A percentile compares a stretch with the other conserved stretches of the same genome.
These are phyloP conservation scores for Elmis aenea DNA, from an alignment of 2,888 invertebrate genomes.

Conservation along the genomic window DNA sequence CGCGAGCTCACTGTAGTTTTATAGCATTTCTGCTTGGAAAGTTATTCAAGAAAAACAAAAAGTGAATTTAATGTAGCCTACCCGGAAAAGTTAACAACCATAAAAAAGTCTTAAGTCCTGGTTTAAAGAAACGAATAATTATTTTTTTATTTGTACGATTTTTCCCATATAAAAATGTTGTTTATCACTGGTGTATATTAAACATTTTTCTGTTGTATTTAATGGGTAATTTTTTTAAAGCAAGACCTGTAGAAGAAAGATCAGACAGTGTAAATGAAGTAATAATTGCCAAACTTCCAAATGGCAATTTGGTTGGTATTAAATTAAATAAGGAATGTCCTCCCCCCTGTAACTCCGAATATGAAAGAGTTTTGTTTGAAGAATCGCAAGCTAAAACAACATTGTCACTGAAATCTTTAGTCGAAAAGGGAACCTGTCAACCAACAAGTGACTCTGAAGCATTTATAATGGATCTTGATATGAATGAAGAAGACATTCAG, in stretches of 20 bases:
- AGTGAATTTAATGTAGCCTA: too few species aligned
- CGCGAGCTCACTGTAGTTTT: too few species aligned
- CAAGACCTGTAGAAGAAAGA: slow-evolving; percentile 30
- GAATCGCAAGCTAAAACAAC: slow-evolving; percentile 59
- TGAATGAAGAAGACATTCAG: slow-evolving; percentile 57
- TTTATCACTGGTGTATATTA: too few species aligned
- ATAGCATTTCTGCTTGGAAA: too few species aligned
- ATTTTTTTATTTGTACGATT: too few species aligned
- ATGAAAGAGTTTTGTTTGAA: slow-evolving; percentile 59
- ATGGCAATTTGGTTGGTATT: slow-evolving; percentile 62
- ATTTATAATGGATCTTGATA: slow-evolving; percentile 57
- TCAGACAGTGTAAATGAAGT: slow-evolving; percentile 46
- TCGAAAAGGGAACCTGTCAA: slow-evolving; percentile 19
- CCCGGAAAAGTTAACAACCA: too few species aligned
- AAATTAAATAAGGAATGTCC: slow-evolving; percentile 60
- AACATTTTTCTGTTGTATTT: too few species aligned
- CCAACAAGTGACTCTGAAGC: slow-evolving; percentile 22
- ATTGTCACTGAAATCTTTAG: slow-evolving; percentile 56
- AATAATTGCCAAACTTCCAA: slow-evolving; percentile 57
- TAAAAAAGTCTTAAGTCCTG: too few species aligned
- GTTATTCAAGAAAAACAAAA: too few species aligned
- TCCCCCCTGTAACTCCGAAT: slow-evolving; percentile 54
- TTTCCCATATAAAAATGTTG: too few species aligned
- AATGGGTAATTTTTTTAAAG: too few species aligned
- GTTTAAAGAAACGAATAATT: too few species aligned